Evolutionary conservation across 2,888 invertebrate genomes (phyloP).

Genomic region (Resseliella maxima): DNA sequence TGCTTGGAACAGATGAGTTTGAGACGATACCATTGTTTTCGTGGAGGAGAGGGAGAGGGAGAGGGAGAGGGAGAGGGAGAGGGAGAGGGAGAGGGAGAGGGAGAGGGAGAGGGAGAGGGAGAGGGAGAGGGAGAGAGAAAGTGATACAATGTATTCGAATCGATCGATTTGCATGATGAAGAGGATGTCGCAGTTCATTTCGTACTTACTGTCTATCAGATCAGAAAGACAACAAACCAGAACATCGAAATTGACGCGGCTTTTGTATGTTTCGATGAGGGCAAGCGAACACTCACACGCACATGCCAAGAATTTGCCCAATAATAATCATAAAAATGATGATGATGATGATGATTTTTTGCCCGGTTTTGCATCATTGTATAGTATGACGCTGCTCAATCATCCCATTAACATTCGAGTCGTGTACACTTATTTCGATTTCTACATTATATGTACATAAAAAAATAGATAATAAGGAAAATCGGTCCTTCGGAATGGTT

Average conservation of each 20-base stretch:
- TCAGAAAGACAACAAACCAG: neutral
- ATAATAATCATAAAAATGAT: constrained; percentile 9
- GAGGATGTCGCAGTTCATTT: constrained; percentile 1
- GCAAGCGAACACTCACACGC: neutral
- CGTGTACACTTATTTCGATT: constrained; percentile 46
- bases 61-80: neutral
- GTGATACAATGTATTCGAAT: neutral
- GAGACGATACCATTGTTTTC: neutral
- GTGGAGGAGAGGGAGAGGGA: neutral
- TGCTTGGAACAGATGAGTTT: neutral
- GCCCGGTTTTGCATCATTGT: neutral
- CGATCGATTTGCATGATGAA: constrained; percentile 16
- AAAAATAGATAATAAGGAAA: constrained; percentile 49
- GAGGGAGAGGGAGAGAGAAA: neutral
- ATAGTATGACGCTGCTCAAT: neutral
- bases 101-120: neutral
- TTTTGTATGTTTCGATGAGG: neutral
- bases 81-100: neutral
- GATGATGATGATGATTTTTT: neutral
- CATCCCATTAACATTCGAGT: constrained; percentile 17
- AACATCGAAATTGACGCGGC: neutral
- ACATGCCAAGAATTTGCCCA: neutral
- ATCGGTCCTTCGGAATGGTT: constrained; percentile 26
- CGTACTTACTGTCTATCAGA: neutral
- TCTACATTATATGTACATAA: constrained; percentile 51